Evolutionary conservation across 1,140 invertebrate species (phyloP), one percentile per base, ranked within the genome.

Genomic region (Leptoteleia sp.): DNA sequence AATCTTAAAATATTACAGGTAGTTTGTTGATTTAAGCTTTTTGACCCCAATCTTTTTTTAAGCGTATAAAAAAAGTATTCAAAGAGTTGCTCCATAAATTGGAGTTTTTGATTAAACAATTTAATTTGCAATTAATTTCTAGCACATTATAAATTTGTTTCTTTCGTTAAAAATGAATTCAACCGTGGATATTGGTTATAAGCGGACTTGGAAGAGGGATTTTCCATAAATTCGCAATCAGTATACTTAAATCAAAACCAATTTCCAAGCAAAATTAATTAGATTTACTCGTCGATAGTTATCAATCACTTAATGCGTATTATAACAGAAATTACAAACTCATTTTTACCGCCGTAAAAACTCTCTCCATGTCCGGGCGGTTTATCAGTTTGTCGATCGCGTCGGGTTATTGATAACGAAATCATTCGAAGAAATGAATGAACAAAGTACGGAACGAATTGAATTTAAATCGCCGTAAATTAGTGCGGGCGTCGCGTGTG

Each of bases 381-480:
- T 55, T 55, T 55, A 59, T 59, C 55, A 59, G 29, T 17, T 31
- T 42, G 12, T 17, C 15, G 17, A 57, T 57, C 13, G 3, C 19
- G 35, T n/a, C 19, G 19, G 7, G 50, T 43, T 9, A 61, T 61
- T 61, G 47, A 45, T 45, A 47, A 61, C 42, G 17, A 61, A 45
- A 61, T 61, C n/a, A 61, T 61, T 45, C 55, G 16, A 45, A 70
- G 42, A 35, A 57, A 27, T 31, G 43, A 48, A 59, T 31, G 33
- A 31, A 40, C 52, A 48, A 65, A 52, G 25, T 33, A 43, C 37
- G 16, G 9, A 43, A 16, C 35, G 52, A 70, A 57, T 57, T 70
- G 65, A 70, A 70, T 70, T 48, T 57, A 48, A 70, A 70, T 70
- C 9, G 35, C 12, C 35, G 43, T 59, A 57, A 70, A 57, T 57